Conservation (phyloP, 2,113 vertebrate species). For the Actenoides hombroni region DNA sequence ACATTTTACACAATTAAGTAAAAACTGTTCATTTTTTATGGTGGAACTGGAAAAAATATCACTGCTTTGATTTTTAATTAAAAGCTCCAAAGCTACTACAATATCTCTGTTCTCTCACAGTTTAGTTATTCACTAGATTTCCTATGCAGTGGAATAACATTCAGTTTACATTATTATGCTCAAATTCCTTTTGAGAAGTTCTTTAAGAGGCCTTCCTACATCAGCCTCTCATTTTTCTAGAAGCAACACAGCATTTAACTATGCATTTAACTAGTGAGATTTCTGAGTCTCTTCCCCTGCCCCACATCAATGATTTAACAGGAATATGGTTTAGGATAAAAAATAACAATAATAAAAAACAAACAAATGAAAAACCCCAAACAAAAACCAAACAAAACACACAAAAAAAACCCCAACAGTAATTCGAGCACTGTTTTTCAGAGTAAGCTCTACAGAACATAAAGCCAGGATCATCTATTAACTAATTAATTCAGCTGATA, state of each 20-base stretch:
- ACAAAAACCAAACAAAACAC: too few species aligned
- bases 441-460: neutral
- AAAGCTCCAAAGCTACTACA: neutral
- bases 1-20: neutral
- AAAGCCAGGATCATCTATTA: neutral
- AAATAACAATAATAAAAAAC: neutral
- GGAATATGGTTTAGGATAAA: neutral
- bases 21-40: neutral
- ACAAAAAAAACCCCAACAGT: too few species aligned
- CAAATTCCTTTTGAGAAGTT: neutral
- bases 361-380: neutral
- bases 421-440: too few species aligned
- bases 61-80: slow-evolving; percentile 4
- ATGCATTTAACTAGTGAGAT: neutral
- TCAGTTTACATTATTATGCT: neutral
- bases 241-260: neutral
- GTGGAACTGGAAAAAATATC: neutral
- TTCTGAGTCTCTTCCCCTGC: neutral
- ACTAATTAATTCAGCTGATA: neutral
- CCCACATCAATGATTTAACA: neutral
- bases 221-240: neutral
- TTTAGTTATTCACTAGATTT: neutral
- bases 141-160: neutral
- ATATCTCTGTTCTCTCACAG: neutral
- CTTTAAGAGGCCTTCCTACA: neutral